Evolutionary conservation across 2,888 invertebrate species (phyloP).

Genomic region (Sabellastarte sp.): DNA sequence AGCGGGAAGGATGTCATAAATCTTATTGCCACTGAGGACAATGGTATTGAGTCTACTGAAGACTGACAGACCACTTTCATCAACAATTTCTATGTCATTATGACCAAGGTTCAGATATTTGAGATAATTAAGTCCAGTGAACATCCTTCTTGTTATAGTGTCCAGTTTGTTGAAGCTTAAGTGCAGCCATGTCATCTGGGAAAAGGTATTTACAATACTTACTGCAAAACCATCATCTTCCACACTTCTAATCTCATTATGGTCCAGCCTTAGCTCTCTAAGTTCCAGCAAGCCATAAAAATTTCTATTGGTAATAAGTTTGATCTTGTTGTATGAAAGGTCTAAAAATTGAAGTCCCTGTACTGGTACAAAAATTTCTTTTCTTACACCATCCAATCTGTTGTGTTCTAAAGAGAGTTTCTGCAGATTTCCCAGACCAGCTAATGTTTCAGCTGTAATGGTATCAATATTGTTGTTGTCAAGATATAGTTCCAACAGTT

Average conservation of each 20-base stretch:
- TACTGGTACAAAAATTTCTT: constrained; percentile 28
- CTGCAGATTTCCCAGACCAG: constrained; percentile 26
- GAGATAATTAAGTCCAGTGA: constrained; percentile 36
- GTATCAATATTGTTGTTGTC: constrained; percentile 33
- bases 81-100: constrained; percentile 33
- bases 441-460: constrained; percentile 31
- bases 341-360: constrained; percentile 30
- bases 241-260: constrained; percentile 35
- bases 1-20: constrained; percentile 29
- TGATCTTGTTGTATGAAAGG: constrained; percentile 36
- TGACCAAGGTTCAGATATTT: constrained; percentile 39
- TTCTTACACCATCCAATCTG: constrained; percentile 28
- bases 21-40: constrained; percentile 32
- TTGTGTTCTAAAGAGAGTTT: constrained; percentile 32
- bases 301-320: constrained; percentile 29
- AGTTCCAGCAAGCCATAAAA: constrained; percentile 36
- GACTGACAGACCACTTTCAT: constrained; percentile 33
- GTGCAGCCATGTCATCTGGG: constrained; percentile 38
- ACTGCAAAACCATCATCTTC: constrained; percentile 39
- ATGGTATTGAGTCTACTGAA: constrained; percentile 34
- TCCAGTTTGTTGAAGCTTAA: constrained; percentile 36
- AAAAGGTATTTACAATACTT: constrained; percentile 29
- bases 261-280: constrained; percentile 35
- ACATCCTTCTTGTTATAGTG: constrained; percentile 26
- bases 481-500: constrained; percentile 33